Evolutionary conservation across 2,113 vertebrate species (phyloP), one percentile per base, ranked within the genome.

Genomic region (Amazona vittata): DNA sequence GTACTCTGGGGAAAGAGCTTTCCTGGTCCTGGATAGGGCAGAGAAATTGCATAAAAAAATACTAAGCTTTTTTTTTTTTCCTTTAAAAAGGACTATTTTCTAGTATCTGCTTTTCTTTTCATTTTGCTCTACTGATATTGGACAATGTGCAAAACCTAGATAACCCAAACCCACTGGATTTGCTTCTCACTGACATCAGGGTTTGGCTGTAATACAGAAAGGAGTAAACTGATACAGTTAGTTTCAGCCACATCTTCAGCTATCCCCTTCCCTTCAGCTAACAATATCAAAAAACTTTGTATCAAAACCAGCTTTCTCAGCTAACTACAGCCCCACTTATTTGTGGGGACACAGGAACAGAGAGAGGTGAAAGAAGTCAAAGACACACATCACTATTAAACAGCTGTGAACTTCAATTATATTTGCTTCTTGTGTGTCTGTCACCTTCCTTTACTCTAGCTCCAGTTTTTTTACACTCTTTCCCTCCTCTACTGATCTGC

Each of bases 1-100:
- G 98, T 24, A 98, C 98, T 97, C 98, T 97, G 49, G 98, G 98
- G 70, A 98, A 98, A 92, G 98, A 97, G 94, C 98, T 98, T 96
- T 99, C 99, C 90, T 99, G 98, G 93, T 98, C 98, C 98, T 98
- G 86, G 46, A 81, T 43, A 49, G 31, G 44, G 46, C 13, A 91
- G n/a, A 69, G 26, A 94, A 96, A 79, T 41, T 2, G 59, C 7
- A n/a, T 75, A 11, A 7, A 82, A 76, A n/a, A 57, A n/a, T 2
- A 15, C 67, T 11, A 17, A 44, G 16, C 2, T 22, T 43, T 43
- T 15, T 3, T 31, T 69, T 64, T 50, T 86, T 90, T 62, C 28
- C 24, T 68, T 29, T 52, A 11, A 31, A 73, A 80, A 37, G 4
- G 11, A 62, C 35, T 69, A 5, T 75, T 62, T 60, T n/a, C 16